These are phyloP conservation scores for Anastrepha ludens DNA, from an alignment of 1,140 invertebrate genomes.

Conservation along the genomic window DNA sequence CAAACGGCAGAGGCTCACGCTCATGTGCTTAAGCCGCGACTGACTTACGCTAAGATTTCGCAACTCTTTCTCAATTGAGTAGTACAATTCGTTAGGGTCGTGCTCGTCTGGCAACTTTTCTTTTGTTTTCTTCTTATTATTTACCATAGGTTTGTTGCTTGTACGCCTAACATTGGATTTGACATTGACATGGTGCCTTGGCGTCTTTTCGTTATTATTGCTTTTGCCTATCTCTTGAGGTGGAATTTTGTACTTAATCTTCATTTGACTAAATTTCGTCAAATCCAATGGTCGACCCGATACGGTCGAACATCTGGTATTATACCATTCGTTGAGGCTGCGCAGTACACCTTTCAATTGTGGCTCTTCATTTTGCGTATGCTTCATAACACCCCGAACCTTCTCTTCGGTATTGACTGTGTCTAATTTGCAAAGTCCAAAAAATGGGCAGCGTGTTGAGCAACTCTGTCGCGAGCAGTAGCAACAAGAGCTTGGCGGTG, in stretches of 20 bases:
- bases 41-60: conserved; percentile 27
- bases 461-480: not conserved
- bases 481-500: not conserved
- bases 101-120: not conserved
- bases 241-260: conserved; percentile 16
- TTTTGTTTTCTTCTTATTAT: not conserved
- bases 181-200: no score
- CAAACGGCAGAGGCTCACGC: conserved; percentile 20
- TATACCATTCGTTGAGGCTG: conserved; percentile 22
- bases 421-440: not conserved
- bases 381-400: not conserved
- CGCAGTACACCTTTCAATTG: not conserved
- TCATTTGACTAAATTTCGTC: not conserved
- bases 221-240: not conserved
- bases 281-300: conserved; percentile 9
- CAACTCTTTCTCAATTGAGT: conserved; percentile 1
- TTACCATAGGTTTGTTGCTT: not conserved
- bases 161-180: no score
- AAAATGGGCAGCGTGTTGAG: not conserved
- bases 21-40: conserved; percentile 34
- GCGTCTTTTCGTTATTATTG: not conserved
- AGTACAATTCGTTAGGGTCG: not conserved
- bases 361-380: not conserved
- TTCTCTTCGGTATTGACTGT: not conserved
- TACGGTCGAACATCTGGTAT: not conserved